Evolutionary conservation across 1,140 invertebrate genomes (phyloP).

Genomic region (Caenorhabditis briggsae): DNA sequence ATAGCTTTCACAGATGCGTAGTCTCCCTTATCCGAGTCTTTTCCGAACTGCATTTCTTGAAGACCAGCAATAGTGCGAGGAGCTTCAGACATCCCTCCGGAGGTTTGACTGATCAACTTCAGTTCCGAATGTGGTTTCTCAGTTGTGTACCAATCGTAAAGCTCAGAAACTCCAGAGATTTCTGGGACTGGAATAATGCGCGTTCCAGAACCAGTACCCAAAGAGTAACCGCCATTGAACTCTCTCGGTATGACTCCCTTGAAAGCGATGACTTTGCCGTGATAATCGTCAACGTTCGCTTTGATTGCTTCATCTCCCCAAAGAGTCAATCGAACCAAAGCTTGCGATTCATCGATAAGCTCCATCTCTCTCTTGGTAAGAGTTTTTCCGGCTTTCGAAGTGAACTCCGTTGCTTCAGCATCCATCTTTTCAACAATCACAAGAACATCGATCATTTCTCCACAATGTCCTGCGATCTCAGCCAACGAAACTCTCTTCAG

Average conservation of each 20-base stretch:
- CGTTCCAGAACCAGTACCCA: conserved; percentile 36
- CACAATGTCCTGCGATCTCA: conserved; percentile 59
- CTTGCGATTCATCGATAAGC: conserved; percentile 88
- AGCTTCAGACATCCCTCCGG: conserved; percentile 1
- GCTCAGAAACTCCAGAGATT: conserved; percentile 55
- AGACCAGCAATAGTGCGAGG: conserved; percentile 12
- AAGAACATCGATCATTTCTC: conserved; percentile 84
- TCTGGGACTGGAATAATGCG: conserved; percentile 55
- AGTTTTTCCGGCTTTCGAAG: conserved; percentile 81
- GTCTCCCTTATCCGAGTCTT: conserved; percentile 24
- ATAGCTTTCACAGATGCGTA: conserved; percentile 30
- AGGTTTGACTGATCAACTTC: conserved; percentile 64
- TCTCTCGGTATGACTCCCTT: conserved; percentile 74
- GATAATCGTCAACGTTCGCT: conserved; percentile 60
- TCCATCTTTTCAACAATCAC: conserved; percentile 86
- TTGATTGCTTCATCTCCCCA: conserved; percentile 80
- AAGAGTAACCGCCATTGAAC: conserved; percentile 65
- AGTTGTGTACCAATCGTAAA: conserved; percentile 69
- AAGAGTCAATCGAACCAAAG: conserved; percentile 83
- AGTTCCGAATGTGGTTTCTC: conserved; percentile 62
- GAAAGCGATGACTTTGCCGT: conserved; percentile 71
- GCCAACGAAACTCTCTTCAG: conserved; percentile 9
- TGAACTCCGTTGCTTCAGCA: conserved; percentile 82
- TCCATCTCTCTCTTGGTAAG: conserved; percentile 90
- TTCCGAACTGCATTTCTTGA: conserved; percentile 49